These are phyloP conservation scores for Notolabrus celidotus DNA, from an alignment of 2,797 vertebrate genomes.

Conservation along the genomic window DNA sequence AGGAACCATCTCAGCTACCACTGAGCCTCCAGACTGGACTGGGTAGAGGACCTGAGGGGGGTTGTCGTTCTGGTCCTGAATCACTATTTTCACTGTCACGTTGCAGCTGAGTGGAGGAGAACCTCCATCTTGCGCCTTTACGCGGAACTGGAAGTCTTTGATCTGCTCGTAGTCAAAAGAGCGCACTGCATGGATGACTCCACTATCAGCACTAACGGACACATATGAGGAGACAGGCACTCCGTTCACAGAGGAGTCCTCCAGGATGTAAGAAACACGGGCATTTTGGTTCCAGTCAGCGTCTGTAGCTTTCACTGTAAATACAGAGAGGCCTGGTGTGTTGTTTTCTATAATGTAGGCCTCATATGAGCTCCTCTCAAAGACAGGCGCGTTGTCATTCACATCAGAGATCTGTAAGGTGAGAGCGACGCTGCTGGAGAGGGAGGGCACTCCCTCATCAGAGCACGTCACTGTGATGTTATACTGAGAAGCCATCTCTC, in stretches of 20 bases:
- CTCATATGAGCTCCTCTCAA: conserved; percentile 71
- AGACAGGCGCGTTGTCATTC: conserved; percentile 84
- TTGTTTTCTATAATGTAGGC: conserved; percentile 74
- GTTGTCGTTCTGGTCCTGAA: conserved; percentile 78
- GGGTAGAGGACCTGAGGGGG: conserved; percentile 71
- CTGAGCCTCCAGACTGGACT: conserved; percentile 70
- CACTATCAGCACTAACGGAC: conserved; percentile 66
- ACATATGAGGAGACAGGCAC: conserved; percentile 54
- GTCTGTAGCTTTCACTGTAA: conserved; percentile 67
- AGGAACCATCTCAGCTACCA: conserved; percentile 84
- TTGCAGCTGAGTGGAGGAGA: conserved; percentile 77
- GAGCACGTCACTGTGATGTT: conserved; percentile 75
- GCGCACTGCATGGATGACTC: conserved; percentile 76
- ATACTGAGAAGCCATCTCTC: conserved; percentile 65
- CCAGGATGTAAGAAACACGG: conserved; percentile 61
- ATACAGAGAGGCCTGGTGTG: conserved; percentile 68
- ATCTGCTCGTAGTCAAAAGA: conserved; percentile 78
- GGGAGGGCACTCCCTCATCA: conserved; percentile 72
- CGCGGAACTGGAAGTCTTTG: conserved; percentile 72
- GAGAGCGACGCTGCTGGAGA: conserved; percentile 75
- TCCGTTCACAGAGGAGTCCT: conserved; percentile 53
- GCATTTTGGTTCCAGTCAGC: conserved; percentile 67
- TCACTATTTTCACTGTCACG: conserved; percentile 66
- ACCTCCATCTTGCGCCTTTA: conserved; percentile 82
- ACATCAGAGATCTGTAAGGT: conserved; percentile 80